phyloP scores from a whole-genome alignment of 2,113 vertebrate genomes.

The Zeus faber region DNA sequence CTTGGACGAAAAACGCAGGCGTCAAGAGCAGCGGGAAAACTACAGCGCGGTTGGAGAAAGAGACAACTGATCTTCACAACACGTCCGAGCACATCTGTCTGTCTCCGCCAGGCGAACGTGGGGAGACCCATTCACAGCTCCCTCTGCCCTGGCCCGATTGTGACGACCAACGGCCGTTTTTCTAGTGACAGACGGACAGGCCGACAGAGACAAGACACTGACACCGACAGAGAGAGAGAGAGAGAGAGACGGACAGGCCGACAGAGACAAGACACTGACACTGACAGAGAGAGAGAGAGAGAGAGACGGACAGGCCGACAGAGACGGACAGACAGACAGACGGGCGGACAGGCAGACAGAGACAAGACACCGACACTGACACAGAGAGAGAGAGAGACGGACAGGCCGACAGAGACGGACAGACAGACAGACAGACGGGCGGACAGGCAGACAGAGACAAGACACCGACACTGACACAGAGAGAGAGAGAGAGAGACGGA shows the following conservation, averaged over 20 bases:
- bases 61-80: too few species aligned
- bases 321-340: background rate
- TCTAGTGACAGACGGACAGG: background rate
- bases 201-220: background rate
- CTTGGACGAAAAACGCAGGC: too few species aligned
- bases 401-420: background rate
- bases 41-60: too few species aligned
- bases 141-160: too few species aligned
- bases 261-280: background rate
- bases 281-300: background rate
- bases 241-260: background rate
- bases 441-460: background rate
- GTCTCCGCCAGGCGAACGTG: too few species aligned
- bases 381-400: background rate
- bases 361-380: background rate
- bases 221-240: background rate
- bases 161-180: too few species aligned
- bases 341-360: background rate
- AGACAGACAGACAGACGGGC: background rate
- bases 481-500: background rate
- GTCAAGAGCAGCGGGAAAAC: too few species aligned
- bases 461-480: background rate
- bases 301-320: background rate
- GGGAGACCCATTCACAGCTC: too few species aligned
- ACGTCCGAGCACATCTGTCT: too few species aligned